Conservation (phyloP, 2,797 vertebrate genomes). For the Neoniphon sammara region DNA sequence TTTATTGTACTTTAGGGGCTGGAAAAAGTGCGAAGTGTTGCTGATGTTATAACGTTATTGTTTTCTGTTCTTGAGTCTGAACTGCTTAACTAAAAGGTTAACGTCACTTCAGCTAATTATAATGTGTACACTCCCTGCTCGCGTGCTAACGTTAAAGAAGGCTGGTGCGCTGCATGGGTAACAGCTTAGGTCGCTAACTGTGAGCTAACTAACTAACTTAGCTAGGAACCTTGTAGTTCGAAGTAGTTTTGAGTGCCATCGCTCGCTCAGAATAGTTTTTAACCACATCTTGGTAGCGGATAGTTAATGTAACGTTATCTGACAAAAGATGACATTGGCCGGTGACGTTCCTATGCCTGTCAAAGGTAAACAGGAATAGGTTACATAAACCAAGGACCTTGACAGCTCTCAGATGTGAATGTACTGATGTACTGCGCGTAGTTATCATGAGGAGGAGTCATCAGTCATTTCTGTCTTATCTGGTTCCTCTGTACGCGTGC, state of each 20-base stretch:
- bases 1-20: background rate
- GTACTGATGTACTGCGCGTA: background rate
- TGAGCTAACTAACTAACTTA: too few relatives aligned
- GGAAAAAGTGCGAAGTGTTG: background rate
- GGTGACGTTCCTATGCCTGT: background rate
- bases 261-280: background rate
- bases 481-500: background rate
- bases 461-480: conserved; percentile 15
- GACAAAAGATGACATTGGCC: background rate
- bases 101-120: too few relatives aligned
- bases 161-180: too few relatives aligned
- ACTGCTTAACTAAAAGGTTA: too few relatives aligned
- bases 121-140: too few relatives aligned
- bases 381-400: conserved; percentile 38
- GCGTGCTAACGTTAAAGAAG: too few relatives aligned
- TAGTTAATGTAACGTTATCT: conserved; percentile 1
- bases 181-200: too few relatives aligned
- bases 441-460: background rate
- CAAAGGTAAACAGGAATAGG: background rate
- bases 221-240: background rate
- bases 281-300: too few relatives aligned
- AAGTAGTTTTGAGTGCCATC: background rate
- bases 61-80: too few relatives aligned
- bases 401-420: background rate
- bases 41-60: too few relatives aligned